A percentile compares a stretch with the other conserved stretches of the same genome.
These are phyloP conservation scores for Scelioninae gen. 1 DNA, from an alignment of 2,888 invertebrate genomes.

Conservation along the genomic window DNA sequence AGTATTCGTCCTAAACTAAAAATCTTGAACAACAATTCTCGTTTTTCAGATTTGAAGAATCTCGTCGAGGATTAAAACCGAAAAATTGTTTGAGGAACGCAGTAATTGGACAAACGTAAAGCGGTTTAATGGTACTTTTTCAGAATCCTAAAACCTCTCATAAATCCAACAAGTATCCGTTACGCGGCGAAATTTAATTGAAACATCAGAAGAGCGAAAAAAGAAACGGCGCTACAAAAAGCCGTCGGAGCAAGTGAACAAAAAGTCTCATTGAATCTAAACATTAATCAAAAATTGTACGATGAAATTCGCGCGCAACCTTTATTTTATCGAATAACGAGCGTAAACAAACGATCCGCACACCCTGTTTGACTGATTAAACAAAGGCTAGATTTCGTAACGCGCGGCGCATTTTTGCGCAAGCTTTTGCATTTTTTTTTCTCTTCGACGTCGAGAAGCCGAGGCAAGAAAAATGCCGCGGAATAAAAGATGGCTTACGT, in stretches of 20 bases:
- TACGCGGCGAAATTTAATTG: too few relatives aligned
- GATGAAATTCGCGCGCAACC: constrained; percentile 15
- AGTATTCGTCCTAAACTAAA: too few relatives aligned
- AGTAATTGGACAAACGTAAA: too few relatives aligned
- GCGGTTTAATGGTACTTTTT: too few relatives aligned
- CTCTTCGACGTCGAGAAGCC: constrained; percentile 17
- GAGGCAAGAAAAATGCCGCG: constrained; percentile 49
- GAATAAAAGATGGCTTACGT: constrained; percentile 77
- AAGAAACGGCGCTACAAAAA: constrained; percentile 12
- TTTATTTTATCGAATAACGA: constrained; percentile 41
- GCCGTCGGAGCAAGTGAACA: too few relatives aligned
- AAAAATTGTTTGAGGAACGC: too few relatives aligned
- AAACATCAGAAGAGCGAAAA: constrained; percentile 10
- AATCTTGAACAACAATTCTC: too few relatives aligned
- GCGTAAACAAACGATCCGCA: constrained; percentile 8
- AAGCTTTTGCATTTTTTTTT: not conserved
- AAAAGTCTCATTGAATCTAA: constrained; percentile 10
- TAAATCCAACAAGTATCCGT: too few relatives aligned
- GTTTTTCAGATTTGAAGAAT: too few relatives aligned
- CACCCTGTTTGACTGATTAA: constrained; percentile 19
- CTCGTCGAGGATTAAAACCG: too few relatives aligned
- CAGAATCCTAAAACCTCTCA: too few relatives aligned
- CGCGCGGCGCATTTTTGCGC: constrained; percentile 38
- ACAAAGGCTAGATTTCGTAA: constrained; percentile 46
- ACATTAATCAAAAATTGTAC: constrained; percentile 3